A percentile compares a stretch with the other conserved stretches of the same genome.
Evolutionary conservation across 92 coral and sea anemone species (phyloP).

Genomic region (Pocillopora meandrina): DNA sequence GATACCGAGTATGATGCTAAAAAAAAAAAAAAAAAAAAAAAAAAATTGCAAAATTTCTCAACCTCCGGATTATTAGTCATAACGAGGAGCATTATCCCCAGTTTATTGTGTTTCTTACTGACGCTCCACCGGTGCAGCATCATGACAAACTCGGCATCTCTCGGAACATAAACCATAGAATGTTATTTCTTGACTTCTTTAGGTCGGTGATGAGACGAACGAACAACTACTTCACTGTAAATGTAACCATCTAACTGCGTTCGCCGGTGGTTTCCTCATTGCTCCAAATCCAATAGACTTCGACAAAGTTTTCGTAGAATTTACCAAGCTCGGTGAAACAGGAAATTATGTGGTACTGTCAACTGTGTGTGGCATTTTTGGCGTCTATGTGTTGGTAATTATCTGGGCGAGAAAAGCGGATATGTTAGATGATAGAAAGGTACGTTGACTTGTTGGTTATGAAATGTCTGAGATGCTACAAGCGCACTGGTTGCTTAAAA

Average conservation of each 20-base stretch:
- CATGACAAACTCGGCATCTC: too few relatives aligned
- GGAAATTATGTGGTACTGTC: slow-evolving; percentile 79
- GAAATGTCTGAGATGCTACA: background rate
- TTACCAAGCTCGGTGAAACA: slow-evolving; percentile 74
- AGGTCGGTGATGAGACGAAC: slow-evolving; percentile 44
- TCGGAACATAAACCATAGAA: background rate
- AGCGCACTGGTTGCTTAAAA: too few relatives aligned
- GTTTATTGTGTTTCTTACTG: too few relatives aligned
- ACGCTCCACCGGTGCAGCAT: too few relatives aligned
- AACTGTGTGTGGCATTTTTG: slow-evolving; percentile 58
- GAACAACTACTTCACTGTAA: slow-evolving; percentile 68
- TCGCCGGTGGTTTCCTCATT: slow-evolving; percentile 84
- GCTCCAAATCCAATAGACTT: slow-evolving; percentile 87
- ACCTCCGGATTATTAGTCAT: too few relatives aligned
- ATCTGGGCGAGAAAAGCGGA: slow-evolving; percentile 77
- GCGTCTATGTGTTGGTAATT: slow-evolving; percentile 55
- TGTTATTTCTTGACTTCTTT: background rate
- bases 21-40: too few relatives aligned
- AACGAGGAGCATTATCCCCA: too few relatives aligned
- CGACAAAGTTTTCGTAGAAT: slow-evolving; percentile 80
- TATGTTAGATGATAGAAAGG: slow-evolving; percentile 72
- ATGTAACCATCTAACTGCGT: slow-evolving; percentile 78
- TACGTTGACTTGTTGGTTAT: background rate
- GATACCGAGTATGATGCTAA: too few relatives aligned
- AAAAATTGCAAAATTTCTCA: too few relatives aligned